phyloP scores from a whole-genome alignment of 2,888 invertebrate genomes.

The Andrena hattorfiana region DNA sequence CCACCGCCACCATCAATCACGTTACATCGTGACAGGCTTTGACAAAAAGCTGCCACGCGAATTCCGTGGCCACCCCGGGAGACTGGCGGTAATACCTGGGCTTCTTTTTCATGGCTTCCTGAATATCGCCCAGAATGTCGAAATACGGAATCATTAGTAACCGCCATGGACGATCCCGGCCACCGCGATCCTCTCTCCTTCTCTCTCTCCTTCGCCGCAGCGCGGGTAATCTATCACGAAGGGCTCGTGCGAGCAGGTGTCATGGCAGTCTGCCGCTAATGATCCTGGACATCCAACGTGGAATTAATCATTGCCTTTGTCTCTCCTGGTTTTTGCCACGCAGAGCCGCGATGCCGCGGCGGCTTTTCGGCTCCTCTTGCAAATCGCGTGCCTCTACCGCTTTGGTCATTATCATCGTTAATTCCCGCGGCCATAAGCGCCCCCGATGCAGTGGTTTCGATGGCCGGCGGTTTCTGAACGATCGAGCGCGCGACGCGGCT shows the following conservation, averaged over 20 bases:
- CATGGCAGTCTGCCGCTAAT: slow-evolving; percentile 83
- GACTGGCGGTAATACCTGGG: slow-evolving; percentile 67
- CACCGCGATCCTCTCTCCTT: slow-evolving; percentile 61
- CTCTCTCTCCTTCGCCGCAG: slow-evolving; percentile 39
- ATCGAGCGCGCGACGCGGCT: slow-evolving; percentile 8
- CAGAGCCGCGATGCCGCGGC: slow-evolving; percentile 55
- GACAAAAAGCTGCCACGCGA: slow-evolving; percentile 79
- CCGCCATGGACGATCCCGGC: slow-evolving; percentile 62
- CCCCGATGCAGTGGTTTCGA: slow-evolving; percentile 32
- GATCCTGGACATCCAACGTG: slow-evolving; percentile 82
- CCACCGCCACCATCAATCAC: slow-evolving; percentile 74
- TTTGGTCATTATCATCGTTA: slow-evolving; percentile 66
- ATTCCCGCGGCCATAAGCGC: slow-evolving; percentile 41
- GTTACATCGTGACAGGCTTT: slow-evolving; percentile 75
- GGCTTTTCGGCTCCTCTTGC: slow-evolving; percentile 62
- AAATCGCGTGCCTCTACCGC: slow-evolving; percentile 43
- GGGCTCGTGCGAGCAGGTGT: slow-evolving; percentile 83
- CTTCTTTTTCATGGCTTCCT: slow-evolving; percentile 74
- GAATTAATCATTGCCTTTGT: slow-evolving; percentile 84
- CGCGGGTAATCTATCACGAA: slow-evolving; percentile 82
- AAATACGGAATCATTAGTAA: slow-evolving; percentile 82
- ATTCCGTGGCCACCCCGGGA: slow-evolving; percentile 72
- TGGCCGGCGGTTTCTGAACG: slow-evolving; percentile 41
- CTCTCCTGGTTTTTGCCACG: slow-evolving; percentile 75
- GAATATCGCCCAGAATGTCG: slow-evolving; percentile 76